A percentile compares a stretch with the other conserved stretches of the same genome.
Evolutionary conservation across 2,113 vertebrate genomes (phyloP).

Genomic region (Micromys minutus): DNA sequence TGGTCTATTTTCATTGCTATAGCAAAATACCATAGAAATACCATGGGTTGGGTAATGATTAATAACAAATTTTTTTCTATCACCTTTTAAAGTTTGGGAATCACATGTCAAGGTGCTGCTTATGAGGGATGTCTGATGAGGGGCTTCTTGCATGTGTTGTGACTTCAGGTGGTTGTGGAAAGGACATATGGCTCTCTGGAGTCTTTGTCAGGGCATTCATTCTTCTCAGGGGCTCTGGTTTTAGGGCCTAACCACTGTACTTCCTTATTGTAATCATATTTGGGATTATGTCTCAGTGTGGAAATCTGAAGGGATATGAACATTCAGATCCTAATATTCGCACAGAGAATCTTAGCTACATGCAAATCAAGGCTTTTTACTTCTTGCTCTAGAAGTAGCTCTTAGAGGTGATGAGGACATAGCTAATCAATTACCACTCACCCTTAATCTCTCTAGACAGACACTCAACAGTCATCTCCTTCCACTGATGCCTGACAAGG

Average conservation of each 20-base stretch:
- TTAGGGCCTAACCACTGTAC: neutral
- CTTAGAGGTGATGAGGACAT: slow-evolving; percentile 10
- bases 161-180: neutral
- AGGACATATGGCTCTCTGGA: neutral
- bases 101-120: neutral
- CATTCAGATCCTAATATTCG: neutral
- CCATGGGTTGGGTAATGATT: neutral
- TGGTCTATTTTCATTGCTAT: neutral
- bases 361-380: neutral
- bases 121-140: neutral
- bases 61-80: neutral
- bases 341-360: neutral
- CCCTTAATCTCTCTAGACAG: neutral
- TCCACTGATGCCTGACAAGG: no score
- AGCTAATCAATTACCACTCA: neutral
- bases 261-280: neutral
- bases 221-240: neutral
- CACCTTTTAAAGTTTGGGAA: neutral
- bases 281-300: neutral
- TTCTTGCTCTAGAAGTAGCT: neutral
- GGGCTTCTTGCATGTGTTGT: neutral
- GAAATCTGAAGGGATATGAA: neutral
- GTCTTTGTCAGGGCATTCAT: no score
- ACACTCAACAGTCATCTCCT: no score
- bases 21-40: neutral